A percentile compares a stretch with the other conserved stretches of the same genome.
Evolutionary conservation across 2,113 vertebrate species (phyloP).

Genomic region (Centrocercus urophasianus): DNA sequence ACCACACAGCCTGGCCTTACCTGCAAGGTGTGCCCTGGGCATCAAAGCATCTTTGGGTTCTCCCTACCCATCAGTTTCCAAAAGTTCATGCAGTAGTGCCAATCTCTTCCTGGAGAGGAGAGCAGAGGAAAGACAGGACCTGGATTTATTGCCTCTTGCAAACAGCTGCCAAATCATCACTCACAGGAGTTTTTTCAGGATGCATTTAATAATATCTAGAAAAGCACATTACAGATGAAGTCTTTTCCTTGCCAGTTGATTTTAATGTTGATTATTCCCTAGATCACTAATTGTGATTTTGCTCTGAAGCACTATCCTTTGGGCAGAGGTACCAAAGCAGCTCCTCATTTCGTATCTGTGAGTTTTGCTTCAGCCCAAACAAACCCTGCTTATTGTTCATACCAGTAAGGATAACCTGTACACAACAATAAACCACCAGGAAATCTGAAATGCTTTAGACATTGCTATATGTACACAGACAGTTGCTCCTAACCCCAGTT

Average conservation of each 20-base stretch:
- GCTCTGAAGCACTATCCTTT: conserved; percentile 25
- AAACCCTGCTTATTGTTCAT: neutral
- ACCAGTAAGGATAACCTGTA: neutral
- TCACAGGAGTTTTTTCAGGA: conserved; percentile 15
- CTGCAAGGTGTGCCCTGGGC: neutral
- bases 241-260: conserved; percentile 41
- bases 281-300: conserved; percentile 58
- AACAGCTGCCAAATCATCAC: conserved; percentile 35
- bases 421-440: neutral
- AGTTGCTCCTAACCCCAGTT: neutral
- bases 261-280: conserved; percentile 57
- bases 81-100: neutral
- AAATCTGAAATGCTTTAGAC: neutral
- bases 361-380: conserved; percentile 8
- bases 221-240: conserved; percentile 23
- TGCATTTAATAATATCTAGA: conserved; percentile 43
- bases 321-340: conserved; percentile 11
- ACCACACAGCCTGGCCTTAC: neutral
- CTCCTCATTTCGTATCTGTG: neutral
- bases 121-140: neutral
- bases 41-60: neutral
- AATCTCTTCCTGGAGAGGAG: neutral
- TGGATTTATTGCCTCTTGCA: neutral
- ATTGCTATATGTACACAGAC: neutral
- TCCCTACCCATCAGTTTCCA: neutral